Percentiles rank a stretch among this genome's conserved stretches.
These are phyloP conservation scores for Trissolcus japonicus DNA, from an alignment of 2,888 invertebrate genomes.

Conservation along the genomic window DNA sequence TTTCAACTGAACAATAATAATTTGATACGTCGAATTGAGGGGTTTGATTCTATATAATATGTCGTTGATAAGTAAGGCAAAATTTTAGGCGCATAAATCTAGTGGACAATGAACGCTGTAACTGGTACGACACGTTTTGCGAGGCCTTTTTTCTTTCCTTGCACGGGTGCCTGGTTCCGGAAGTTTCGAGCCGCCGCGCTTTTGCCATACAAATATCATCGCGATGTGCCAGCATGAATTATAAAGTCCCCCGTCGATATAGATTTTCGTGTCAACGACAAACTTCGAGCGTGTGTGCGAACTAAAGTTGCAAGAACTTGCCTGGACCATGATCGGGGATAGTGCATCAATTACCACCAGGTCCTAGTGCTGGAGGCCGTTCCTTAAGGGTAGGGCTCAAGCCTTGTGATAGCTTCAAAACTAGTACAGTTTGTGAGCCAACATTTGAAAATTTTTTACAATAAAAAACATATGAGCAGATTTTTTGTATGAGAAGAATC, in stretches of 20 bases:
- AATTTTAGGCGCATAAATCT: slow-evolving; percentile 33
- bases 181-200: background rate
- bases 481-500: too few relatives aligned
- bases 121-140: slow-evolving; percentile 26
- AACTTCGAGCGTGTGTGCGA: slow-evolving; percentile 29
- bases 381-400: too few relatives aligned
- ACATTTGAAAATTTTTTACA: too few relatives aligned
- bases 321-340: slow-evolving; percentile 10
- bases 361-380: background rate
- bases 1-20: too few relatives aligned
- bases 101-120: slow-evolving; percentile 37
- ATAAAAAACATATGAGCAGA: too few relatives aligned
- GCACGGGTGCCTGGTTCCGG: too few relatives aligned
- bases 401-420: too few relatives aligned
- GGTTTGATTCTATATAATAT: too few relatives aligned
- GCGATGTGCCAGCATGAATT: slow-evolving; percentile 30
- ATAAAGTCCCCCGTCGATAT: slow-evolving; percentile 28
- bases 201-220: slow-evolving; percentile 46
- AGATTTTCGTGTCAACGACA: slow-evolving; percentile 42
- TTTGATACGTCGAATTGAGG: too few relatives aligned
- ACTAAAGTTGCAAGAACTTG: slow-evolving; percentile 26
- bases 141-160: too few relatives aligned
- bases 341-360: slow-evolving; percentile 30
- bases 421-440: too few relatives aligned
- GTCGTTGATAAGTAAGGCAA: too few relatives aligned